Percentiles rank a stretch among this genome's conserved stretches.
phyloP scores from a whole-genome alignment of 2,113 vertebrate species.

The Macquaria australasica region DNA sequence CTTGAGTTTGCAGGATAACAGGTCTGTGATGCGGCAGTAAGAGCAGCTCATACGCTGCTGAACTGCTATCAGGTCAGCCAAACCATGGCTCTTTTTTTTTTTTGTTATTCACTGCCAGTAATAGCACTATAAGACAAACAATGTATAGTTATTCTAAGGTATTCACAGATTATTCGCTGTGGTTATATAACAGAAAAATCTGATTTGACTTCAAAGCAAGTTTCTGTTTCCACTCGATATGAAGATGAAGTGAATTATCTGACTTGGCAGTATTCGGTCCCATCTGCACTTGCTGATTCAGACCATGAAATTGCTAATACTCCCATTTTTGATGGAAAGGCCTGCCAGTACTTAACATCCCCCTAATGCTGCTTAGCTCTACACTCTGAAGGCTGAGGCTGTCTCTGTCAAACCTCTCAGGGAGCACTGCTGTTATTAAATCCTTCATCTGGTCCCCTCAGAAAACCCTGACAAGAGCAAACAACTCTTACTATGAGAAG shows the following conservation, averaged over 20 bases:
- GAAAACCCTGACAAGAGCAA: neutral
- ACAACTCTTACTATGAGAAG: neutral
- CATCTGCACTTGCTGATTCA: conserved; percentile 1
- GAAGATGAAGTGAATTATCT: conserved; percentile 32
- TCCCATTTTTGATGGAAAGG: neutral
- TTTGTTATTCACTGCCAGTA: neutral
- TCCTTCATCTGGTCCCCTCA: neutral
- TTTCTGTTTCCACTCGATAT: neutral
- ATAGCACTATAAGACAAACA: neutral
- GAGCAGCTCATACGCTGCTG: neutral
- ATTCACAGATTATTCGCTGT: neutral
- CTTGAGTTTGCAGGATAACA: neutral
- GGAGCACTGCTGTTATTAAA: conserved; percentile 8
- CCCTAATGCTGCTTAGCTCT: conserved; percentile 12
- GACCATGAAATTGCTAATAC: conserved; percentile 14
- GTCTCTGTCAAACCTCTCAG: conserved; percentile 2
- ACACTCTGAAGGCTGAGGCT: neutral
- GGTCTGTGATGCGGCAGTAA: neutral
- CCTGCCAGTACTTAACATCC: neutral
- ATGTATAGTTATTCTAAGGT: neutral
- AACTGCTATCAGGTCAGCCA: neutral
- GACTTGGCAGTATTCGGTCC: conserved; percentile 4
- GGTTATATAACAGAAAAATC: conserved; percentile 27
- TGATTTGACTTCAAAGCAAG: conserved; percentile 36
- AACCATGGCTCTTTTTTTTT: neutral